phyloP scores from a whole-genome alignment of 2,113 vertebrate species.

The Pleuronectes platessa region DNA sequence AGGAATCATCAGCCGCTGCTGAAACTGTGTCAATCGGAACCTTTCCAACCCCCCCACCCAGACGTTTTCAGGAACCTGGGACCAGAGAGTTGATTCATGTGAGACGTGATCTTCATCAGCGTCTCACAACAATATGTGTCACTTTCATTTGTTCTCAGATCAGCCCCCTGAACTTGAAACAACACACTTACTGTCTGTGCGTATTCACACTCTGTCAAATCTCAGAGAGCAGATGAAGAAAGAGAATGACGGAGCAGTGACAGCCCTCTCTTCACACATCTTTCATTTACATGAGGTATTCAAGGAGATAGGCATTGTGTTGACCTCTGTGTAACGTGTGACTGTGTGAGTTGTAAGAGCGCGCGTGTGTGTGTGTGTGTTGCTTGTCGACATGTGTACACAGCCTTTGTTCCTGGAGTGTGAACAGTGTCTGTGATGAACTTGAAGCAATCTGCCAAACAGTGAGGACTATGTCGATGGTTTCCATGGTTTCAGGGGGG shows the following conservation, averaged over 20 bases:
- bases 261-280: slow-evolving; percentile 30
- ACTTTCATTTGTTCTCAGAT: slow-evolving; percentile 56
- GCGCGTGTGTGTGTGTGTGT: slow-evolving; percentile 29
- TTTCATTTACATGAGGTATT: slow-evolving; percentile 29
- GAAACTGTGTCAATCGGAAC: slow-evolving; percentile 40
- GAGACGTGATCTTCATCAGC: slow-evolving; percentile 42
- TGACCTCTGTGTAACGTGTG: slow-evolving; percentile 22
- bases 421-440: slow-evolving; percentile 51
- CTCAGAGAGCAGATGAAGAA: slow-evolving; percentile 60
- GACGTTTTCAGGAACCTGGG: slow-evolving; percentile 3
- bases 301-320: slow-evolving; percentile 12
- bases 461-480: slow-evolving; percentile 48
- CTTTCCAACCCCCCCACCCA: slow-evolving; percentile 1
- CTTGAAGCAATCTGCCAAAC: slow-evolving; percentile 51
- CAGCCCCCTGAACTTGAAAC: slow-evolving; percentile 48
- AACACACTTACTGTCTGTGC: slow-evolving; percentile 46
- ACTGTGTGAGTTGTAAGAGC: slow-evolving; percentile 7
- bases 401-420: slow-evolving; percentile 71
- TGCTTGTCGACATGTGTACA: slow-evolving; percentile 79
- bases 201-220: slow-evolving; percentile 58
- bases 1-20: slow-evolving; percentile 21
- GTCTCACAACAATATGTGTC: slow-evolving; percentile 57
- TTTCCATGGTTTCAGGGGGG: slow-evolving; percentile 59
- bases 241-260: slow-evolving; percentile 45
- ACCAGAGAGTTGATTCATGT: slow-evolving; percentile 15